These are phyloP conservation scores for Fundulus diaphanus DNA, from an alignment of 2,797 vertebrate genomes.

Conservation along the genomic window DNA sequence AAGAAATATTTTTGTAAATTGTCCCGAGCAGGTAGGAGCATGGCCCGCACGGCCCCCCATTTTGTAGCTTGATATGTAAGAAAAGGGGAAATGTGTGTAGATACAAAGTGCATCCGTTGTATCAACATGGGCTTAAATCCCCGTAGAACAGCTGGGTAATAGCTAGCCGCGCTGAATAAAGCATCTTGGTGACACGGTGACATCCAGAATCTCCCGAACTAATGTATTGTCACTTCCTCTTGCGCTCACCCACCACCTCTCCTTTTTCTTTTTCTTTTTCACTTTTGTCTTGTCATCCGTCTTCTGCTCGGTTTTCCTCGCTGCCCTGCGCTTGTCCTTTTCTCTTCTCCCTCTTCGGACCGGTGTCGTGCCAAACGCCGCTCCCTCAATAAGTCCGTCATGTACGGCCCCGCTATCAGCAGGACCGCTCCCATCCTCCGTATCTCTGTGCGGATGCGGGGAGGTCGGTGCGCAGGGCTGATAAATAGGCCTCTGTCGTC, in stretches of 20 bases:
- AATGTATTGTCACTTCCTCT: constrained; percentile 54
- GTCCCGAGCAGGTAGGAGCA: neutral
- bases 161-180: constrained; percentile 32
- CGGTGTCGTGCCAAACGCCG: too few species aligned
- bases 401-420: constrained; percentile 32
- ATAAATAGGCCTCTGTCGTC: constrained; percentile 75
- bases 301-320: constrained; percentile 32
- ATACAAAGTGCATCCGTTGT: constrained; percentile 25
- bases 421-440: constrained; percentile 54
- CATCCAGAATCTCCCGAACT: constrained; percentile 45
- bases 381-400: constrained; percentile 51
- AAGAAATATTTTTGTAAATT: neutral
- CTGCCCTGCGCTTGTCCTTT: constrained; percentile 39
- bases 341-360: neutral
- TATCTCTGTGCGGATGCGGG: constrained; percentile 53
- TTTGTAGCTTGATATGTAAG: neutral
- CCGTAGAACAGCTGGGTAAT: constrained; percentile 23
- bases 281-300: constrained; percentile 43
- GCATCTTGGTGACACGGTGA: constrained; percentile 38
- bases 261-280: constrained; percentile 23
- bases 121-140: constrained; percentile 21
- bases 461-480: constrained; percentile 55
- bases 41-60: neutral
- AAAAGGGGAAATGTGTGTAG: neutral
- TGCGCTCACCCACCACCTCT: constrained; percentile 20